Evolutionary conservation across 2,888 invertebrate species (phyloP).

Genomic region (Eristalis arbustorum): DNA sequence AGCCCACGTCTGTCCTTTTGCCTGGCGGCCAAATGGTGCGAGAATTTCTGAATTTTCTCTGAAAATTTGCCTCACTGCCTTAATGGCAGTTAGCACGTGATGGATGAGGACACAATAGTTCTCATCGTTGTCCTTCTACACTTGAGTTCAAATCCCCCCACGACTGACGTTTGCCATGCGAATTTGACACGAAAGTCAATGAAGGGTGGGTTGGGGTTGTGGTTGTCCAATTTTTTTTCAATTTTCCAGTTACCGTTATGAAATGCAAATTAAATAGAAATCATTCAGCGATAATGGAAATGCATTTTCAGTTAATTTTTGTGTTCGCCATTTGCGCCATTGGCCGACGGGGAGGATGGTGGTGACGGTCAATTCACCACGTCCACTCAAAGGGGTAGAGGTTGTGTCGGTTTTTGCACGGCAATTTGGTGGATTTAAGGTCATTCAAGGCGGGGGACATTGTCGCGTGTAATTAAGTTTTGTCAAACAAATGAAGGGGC

Average conservation of each 20-base stretch:
- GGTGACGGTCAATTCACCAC: background rate
- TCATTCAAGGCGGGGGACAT: background rate
- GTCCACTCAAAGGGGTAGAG: background rate
- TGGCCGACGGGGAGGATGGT: background rate
- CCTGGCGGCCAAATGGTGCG: background rate
- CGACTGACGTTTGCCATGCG: slow-evolving; percentile 9
- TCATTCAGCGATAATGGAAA: slow-evolving; percentile 12
- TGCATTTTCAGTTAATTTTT: background rate
- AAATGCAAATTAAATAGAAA: slow-evolving; percentile 5
- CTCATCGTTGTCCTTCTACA: background rate
- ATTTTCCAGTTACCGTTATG: background rate
- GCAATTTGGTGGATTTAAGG: background rate
- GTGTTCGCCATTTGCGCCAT: background rate
- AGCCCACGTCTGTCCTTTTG: background rate
- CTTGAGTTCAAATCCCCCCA: background rate
- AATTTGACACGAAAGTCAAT: slow-evolving; percentile 1
- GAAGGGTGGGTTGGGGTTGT: background rate
- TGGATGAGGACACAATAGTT: slow-evolving; percentile 41
- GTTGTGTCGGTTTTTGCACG: background rate
- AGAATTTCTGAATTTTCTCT: background rate
- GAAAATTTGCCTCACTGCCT: background rate
- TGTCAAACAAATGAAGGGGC: background rate
- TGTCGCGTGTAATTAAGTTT: background rate
- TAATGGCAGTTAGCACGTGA: slow-evolving; percentile 57
- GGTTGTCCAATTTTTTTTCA: background rate